Evolutionary conservation across 2,797 vertebrate species (phyloP), one percentile per base, ranked within the genome.

Genomic region (Echiichthys vipera): DNA sequence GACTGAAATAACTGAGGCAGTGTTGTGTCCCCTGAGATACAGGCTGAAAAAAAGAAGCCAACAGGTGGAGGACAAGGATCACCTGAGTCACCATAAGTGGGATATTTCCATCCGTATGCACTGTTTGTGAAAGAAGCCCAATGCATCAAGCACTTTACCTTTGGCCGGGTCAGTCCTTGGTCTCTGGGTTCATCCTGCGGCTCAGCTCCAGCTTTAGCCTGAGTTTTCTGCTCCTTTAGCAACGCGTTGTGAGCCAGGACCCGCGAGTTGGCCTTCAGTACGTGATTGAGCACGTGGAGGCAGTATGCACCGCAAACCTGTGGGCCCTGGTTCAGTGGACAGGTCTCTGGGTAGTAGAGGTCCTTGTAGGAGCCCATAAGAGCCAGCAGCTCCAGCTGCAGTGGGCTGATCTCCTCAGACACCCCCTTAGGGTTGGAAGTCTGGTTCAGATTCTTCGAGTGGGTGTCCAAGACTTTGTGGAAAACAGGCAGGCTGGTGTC

Each of bases 141-240:
- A 20, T 7, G 14, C 6, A 37, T 15, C 3, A 7, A 11, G 36
- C 7, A 1, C 15, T 47, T 82, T 90, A 99, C 98, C 96, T 99
- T 99, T 12, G 98, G 98, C 51, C 98, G 93, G 2, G 98, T 99
- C 40, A 99, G 94, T 4, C 97, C 98, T 65, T 98, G 98, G 80
- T 99, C 98, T 82, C 98, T 91, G 83, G 94, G 93, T 66, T 96
- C 95, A 0, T 96, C 96, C 0, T 81, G 87, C 0, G 88, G 83
- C 11, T 94, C 92, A 0, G 87, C 55, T 4, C 93, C 92, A 0
- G 83, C 66, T 71, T 94, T 95, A 22, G 27, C 2, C 71, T 58
- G 53, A 37, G 27, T 72, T 53, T 90, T 85, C 51, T 34, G 62
- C 71, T 95, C 94, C 71, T 94, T 95, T 1, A 94, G 91, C 58